Evolutionary conservation across 92 coral and sea anemone genomes (phyloP).

Genomic region (Virgularia gustaviana): DNA sequence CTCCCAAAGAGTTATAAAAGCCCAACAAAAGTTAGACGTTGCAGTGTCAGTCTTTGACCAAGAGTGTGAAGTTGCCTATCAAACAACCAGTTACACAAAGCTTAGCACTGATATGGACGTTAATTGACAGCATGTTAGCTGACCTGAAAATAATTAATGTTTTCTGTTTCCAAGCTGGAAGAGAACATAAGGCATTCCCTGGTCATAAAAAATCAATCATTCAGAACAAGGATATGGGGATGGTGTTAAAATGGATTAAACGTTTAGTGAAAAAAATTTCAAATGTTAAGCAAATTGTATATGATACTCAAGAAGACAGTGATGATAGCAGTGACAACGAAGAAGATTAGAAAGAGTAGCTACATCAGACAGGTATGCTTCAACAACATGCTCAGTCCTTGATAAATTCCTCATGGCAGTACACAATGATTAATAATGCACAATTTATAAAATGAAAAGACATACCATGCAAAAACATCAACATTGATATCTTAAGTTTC

Average conservation of each 20-base stretch:
- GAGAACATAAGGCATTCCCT: too few species aligned
- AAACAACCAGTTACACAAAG: background rate
- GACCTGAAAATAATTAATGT: too few species aligned
- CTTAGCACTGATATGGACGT: background rate
- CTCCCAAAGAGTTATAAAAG: background rate
- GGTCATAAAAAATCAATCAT: background rate
- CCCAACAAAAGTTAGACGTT: constrained; percentile 1
- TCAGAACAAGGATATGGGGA: background rate
- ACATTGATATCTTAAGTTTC: too few species aligned
- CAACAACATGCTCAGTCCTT: too few species aligned
- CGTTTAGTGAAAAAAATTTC: background rate
- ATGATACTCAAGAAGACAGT: background rate
- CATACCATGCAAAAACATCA: too few species aligned
- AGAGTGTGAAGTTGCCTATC: background rate
- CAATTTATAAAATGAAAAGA: too few species aligned
- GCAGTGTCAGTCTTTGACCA: background rate
- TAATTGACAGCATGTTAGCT: too few species aligned
- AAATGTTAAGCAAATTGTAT: background rate
- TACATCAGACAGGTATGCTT: too few species aligned
- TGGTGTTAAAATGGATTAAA: background rate
- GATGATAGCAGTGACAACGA: background rate
- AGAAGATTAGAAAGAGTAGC: too few species aligned
- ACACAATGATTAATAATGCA: too few species aligned
- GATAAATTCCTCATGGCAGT: too few species aligned
- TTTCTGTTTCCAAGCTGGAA: background rate